A percentile compares a stretch with the other conserved stretches of the same genome.
Evolutionary conservation across 1,140 invertebrate genomes (phyloP).

Genomic region (Aphelinus certus): DNA sequence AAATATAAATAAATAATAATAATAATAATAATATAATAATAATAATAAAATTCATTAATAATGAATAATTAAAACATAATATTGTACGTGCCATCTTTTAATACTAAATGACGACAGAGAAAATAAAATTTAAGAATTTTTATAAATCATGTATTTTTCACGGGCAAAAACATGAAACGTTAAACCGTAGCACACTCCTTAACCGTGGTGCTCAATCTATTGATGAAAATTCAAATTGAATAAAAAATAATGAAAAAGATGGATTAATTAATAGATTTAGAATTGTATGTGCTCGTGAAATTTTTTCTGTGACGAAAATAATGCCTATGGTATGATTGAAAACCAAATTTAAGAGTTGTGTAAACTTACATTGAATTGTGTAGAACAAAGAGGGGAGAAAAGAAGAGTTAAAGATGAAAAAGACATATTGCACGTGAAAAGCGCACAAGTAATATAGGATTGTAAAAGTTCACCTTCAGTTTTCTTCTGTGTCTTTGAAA

Average conservation of each 20-base stretch:
- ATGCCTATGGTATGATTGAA: constrained; percentile 34
- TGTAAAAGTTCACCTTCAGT: constrained; percentile 38
- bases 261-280: background rate
- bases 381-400: constrained; percentile 22
- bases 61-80: constrained; percentile 21
- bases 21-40: constrained; percentile 16
- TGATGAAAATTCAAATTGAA: constrained; percentile 24
- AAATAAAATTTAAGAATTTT: constrained; percentile 49
- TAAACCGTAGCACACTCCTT: constrained; percentile 32
- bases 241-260: background rate
- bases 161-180: constrained; percentile 35
- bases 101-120: constrained; percentile 45
- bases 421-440: constrained; percentile 40
- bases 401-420: background rate
- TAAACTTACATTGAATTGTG: constrained; percentile 35
- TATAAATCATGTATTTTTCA: constrained; percentile 55
- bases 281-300: constrained; percentile 5
- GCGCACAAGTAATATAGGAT: constrained; percentile 44
- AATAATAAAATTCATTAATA: constrained; percentile 14
- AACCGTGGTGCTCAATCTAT: constrained; percentile 33
- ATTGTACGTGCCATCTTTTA: constrained; percentile 54
- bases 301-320: constrained; percentile 2
- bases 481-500: constrained; percentile 23
- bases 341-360: constrained; percentile 45
- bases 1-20: constrained; percentile 20